A percentile compares a stretch with the other conserved stretches of the same genome.
These are phyloP conservation scores for Siphamia tubifer DNA, from an alignment of 2,113 vertebrate genomes.

Conservation along the genomic window DNA sequence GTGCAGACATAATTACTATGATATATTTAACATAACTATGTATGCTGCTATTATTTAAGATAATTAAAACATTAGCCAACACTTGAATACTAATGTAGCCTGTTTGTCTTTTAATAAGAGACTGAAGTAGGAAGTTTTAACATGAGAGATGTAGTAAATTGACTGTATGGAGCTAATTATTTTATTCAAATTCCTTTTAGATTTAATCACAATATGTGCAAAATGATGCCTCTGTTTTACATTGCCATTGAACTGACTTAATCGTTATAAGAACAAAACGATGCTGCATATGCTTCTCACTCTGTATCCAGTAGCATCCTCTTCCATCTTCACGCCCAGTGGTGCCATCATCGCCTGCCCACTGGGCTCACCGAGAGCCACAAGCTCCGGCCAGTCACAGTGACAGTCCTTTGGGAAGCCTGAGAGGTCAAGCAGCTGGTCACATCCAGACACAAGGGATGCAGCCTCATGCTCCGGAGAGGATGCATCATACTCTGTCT, in stretches of 20 bases:
- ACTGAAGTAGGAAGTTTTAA: background rate
- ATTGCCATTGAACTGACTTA: background rate
- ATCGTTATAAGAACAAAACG: background rate
- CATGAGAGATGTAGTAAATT: too few species aligned
- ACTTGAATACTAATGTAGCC: background rate
- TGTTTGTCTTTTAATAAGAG: background rate
- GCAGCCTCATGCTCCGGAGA: conserved; percentile 86
- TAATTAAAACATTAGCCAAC: conserved; percentile 25
- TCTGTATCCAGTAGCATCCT: conserved; percentile 83
- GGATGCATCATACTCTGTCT: conserved; percentile 86
- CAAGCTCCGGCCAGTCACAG: conserved; percentile 91
- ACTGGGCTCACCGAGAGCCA: conserved; percentile 83
- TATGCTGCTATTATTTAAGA: conserved; percentile 30
- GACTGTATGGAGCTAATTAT: too few species aligned
- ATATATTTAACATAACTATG: conserved; percentile 21
- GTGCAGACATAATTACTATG: conserved; percentile 22
- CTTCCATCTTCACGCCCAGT: conserved; percentile 89
- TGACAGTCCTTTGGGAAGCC: conserved; percentile 85
- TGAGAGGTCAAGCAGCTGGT: conserved; percentile 87
- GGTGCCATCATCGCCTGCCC: conserved; percentile 66
- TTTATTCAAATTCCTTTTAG: too few species aligned
- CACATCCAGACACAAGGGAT: conserved; percentile 82
- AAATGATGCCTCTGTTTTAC: background rate
- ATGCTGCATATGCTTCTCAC: conserved; percentile 27
- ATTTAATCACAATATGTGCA: too few species aligned